Base-by-base conservation (phyloP, 1,140 invertebrate species). In the Drosophila sproati region DNA sequence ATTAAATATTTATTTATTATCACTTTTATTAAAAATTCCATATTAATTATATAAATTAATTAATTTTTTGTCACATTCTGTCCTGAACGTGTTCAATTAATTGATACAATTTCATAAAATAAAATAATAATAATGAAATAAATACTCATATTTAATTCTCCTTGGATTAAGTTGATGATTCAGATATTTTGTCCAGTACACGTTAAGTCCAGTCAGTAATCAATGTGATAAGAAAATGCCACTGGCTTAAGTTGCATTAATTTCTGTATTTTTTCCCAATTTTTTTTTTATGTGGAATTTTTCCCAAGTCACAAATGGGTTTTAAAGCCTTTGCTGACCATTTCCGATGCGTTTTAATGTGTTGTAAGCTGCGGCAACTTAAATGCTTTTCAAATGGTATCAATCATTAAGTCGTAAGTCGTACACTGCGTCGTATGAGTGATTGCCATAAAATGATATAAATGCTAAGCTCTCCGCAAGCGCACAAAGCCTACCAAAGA, bases 291-390 rank as follows among this genome's bases (percentile, higher is more conserved):
- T 20, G 20, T 20, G 20, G 20, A 20, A 20, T 20, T 20, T 20
- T 20, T 20, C 37, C 5, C 39, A 7, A 51, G 39, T 31, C 20
- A 35, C 39, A 82, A 86, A 86, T 86, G 66, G 47, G 32, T 82
- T 86, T 86, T 87, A 76, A 79, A 82, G 68, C 75, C 79, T 55
- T 68, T 77, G 77, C 82, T 86, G 82, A 88, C 82, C 82, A 68
- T 71, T 86, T 71, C 63, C 60, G 76, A 78, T 67, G 45, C 50
- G 50, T 54, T 39, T 20, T 61, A 82, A 78, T 55, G 35, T 66
- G 51, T 29, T 8, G 67, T 82, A 87, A 87, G 67, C 83, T 52
- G 35, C 7, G 35, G 37, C 54, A 72, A 67, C 73, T 88, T 83
- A 80, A 88, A 76, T 70, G 68, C 66, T 60, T 61, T 77, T 64